phyloP scores from a whole-genome alignment of 1,140 invertebrate genomes.

The Drosophila micromelanica region DNA sequence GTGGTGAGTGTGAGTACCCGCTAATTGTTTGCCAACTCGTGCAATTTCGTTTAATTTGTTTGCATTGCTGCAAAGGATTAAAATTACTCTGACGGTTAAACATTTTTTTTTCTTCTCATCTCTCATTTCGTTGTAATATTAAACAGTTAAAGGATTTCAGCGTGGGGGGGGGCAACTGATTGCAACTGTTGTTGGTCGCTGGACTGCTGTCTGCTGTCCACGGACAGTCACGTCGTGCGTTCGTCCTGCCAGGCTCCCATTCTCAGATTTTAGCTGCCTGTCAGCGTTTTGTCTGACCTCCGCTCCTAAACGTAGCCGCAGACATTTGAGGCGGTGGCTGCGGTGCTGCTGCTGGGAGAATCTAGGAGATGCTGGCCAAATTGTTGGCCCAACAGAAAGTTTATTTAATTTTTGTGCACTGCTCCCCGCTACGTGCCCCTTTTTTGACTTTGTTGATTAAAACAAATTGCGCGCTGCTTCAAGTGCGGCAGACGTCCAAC shows the following conservation, averaged over 20 bases:
- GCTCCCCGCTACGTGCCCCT: conserved; percentile 59
- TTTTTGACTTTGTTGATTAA: conserved; percentile 81
- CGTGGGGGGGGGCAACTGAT: conserved; percentile 11
- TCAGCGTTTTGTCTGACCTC: conserved; percentile 51
- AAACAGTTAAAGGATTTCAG: conserved; percentile 51
- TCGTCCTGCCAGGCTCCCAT: background rate
- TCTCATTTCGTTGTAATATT: conserved; percentile 48
- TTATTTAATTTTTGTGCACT: conserved; percentile 77
- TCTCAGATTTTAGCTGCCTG: conserved; percentile 32
- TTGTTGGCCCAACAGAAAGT: conserved; percentile 79
- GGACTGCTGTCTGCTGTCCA: background rate
- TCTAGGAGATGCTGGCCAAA: conserved; percentile 60
- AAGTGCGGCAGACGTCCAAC: conserved; percentile 56
- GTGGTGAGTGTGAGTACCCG: conserved; percentile 5
- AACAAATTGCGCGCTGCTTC: conserved; percentile 79
- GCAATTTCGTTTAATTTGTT: conserved; percentile 51
- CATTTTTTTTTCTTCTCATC: no score
- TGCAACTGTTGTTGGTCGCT: conserved; percentile 22
- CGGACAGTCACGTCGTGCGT: conserved; percentile 36
- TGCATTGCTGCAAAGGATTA: conserved; percentile 27
- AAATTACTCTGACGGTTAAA: background rate
- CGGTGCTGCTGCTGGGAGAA: conserved; percentile 13
- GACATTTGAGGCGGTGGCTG: conserved; percentile 43
- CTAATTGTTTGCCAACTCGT: conserved; percentile 43
- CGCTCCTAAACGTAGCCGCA: conserved; percentile 33